Base-by-base conservation (phyloP, 2,797 vertebrate genomes). In the Arnoldichthys spilopterus region DNA sequence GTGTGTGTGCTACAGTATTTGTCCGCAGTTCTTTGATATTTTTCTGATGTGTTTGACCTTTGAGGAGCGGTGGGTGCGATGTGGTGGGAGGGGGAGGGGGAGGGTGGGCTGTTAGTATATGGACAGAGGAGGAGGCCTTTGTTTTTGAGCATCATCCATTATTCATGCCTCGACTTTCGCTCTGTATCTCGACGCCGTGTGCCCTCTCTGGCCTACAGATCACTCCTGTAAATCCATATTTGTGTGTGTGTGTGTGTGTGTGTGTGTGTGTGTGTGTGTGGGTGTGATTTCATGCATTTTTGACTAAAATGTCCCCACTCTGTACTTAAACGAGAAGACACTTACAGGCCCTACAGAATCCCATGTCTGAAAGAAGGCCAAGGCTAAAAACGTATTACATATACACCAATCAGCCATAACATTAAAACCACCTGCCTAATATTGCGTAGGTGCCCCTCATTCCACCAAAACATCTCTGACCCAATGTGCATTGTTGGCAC, bases 31-130 rank as follows among this genome's bases (percentile, higher is more conserved):
- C 30, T 74, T 45, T 24, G 79, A 74, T 83, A 80, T 67, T 77
- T 24, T 74, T 84, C 49, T 72, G 43, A 59, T 59, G 62, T 6
- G 13, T 37, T 68, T 81, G 70, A 81, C 75, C 82, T 81, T 78
- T 84, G 34, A 18, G 40, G 51, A 53, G 32, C 26, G 37, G 7
- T 66, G 58, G 30, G 40, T 45, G 28, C 5, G 22, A 63, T 45
- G n/a, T n/a, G n/a, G n/a, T n/a, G n/a, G n/a, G n/a, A n/a, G n/a
- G n/a, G n/a, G n/a, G n/a, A n/a, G 49, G 32, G 66, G 49, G 40
- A 45, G 70, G 61, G 64, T 71, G 54, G 74, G 76, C 26, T 61
- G 51, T 70, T 59, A 59, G 64, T 82, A 56, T 74, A 24, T 40
- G 79, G 69, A 56, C 47, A 34, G 28, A 68, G 15, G 49, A 62